phyloP scores from a whole-genome alignment of 2,888 invertebrate genomes.

The Plebejus melissa region DNA sequence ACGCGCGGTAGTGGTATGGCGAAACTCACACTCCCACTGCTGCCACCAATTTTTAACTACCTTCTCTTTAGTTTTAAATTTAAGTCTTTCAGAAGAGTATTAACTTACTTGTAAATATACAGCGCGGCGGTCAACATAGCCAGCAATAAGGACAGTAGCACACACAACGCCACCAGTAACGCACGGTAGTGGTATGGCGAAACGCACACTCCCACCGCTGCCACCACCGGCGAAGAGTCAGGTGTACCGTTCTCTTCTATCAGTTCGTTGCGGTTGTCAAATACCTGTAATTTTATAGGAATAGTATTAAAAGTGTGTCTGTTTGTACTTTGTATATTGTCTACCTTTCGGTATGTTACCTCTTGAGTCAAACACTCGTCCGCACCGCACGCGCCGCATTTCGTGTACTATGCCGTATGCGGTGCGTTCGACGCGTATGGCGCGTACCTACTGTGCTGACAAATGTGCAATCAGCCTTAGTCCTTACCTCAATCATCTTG shows the following conservation, averaged over 20 bases:
- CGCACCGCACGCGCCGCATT: too few relatives aligned
- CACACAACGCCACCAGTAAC: constrained; percentile 85
- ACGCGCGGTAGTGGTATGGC: too few relatives aligned
- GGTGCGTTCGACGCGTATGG: too few relatives aligned
- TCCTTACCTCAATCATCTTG: constrained; percentile 90
- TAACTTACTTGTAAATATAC: constrained; percentile 84
- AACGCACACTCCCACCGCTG: constrained; percentile 87
- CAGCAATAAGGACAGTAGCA: constrained; percentile 85
- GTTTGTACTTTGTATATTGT: neutral
- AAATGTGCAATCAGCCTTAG: too few relatives aligned
- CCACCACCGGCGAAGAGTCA: constrained; percentile 80
- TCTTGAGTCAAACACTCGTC: neutral
- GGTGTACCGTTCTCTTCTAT: constrained; percentile 83
- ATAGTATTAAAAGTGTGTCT: neutral
- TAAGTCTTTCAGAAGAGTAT: neutral
- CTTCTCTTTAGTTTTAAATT: too few relatives aligned
- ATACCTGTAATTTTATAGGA: constrained; percentile 78
- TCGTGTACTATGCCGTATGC: too few relatives aligned
- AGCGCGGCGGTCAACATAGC: constrained; percentile 80
- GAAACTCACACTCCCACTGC: too few relatives aligned
- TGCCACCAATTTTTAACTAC: neutral
- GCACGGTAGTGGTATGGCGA: constrained; percentile 91
- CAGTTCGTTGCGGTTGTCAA: constrained; percentile 87
- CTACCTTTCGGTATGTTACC: neutral
- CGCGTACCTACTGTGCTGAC: too few relatives aligned